Evolutionary conservation across 2,113 vertebrate genomes (phyloP).

Genomic region (Taurulus bubalis): DNA sequence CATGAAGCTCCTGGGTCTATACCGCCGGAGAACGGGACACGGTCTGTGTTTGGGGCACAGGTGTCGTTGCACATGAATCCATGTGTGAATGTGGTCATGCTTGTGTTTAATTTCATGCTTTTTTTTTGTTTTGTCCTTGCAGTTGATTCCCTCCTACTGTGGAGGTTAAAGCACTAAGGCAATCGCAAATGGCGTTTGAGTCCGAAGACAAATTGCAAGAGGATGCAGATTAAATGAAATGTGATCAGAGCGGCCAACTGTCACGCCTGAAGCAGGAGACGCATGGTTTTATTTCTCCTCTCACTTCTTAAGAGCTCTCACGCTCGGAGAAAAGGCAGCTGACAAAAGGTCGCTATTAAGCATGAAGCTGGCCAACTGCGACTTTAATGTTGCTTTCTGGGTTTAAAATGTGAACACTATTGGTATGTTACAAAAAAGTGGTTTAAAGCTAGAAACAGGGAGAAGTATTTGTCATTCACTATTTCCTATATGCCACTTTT

Average conservation of each 20-base stretch:
- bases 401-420: neutral
- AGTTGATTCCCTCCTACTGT: neutral
- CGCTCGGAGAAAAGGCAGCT: conserved; percentile 12
- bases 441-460: neutral
- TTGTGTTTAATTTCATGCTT: conserved; percentile 36
- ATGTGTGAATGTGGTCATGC: conserved; percentile 32
- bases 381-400: neutral
- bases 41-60: conserved; percentile 50
- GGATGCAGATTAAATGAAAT: conserved; percentile 51
- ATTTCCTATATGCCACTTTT: neutral
- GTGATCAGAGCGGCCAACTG: conserved; percentile 54
- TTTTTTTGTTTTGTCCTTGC: neutral
- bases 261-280: conserved; percentile 52
- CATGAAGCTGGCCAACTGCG: conserved; percentile 3
- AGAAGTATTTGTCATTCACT: neutral
- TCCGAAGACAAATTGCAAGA: conserved; percentile 30
- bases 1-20: conserved; percentile 44
- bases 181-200: neutral
- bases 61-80: conserved; percentile 40
- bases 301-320: conserved; percentile 33
- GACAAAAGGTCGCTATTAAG: conserved; percentile 26
- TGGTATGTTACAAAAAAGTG: neutral
- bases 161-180: neutral
- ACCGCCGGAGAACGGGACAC: conserved; percentile 26
- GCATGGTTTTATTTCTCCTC: conserved; percentile 22